phyloP scores from a whole-genome alignment of 2,797 vertebrate genomes.

The Linurgus olivaceus region DNA sequence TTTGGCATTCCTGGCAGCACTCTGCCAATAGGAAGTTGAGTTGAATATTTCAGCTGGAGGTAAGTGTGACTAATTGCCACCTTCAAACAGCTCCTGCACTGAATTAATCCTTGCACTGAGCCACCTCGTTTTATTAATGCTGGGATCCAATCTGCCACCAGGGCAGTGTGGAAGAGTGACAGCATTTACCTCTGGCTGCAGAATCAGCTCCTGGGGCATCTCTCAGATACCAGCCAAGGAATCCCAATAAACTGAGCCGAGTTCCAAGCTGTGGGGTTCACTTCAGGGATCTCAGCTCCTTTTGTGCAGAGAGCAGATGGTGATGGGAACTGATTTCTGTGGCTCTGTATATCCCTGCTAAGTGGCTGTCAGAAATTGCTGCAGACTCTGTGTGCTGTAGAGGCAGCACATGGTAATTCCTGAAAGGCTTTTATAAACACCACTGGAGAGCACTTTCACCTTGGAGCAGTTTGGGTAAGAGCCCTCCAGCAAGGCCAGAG shows the following conservation, averaged over 20 bases:
- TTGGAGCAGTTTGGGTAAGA: not conserved
- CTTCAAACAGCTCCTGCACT: conserved; percentile 50
- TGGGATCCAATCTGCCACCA: conserved; percentile 23
- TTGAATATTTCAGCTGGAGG: conserved; percentile 32
- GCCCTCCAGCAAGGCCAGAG: not conserved
- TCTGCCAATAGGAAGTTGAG: conserved; percentile 41
- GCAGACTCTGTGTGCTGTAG: not conserved
- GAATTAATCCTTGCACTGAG: conserved; percentile 58
- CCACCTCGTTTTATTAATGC: conserved; percentile 44
- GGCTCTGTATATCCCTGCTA: not conserved
- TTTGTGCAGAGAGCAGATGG: not conserved
- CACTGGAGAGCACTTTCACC: not conserved
- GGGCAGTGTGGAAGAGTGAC: not conserved
- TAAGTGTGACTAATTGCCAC: conserved; percentile 54
- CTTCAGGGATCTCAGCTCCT: not conserved
- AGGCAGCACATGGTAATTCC: not conserved
- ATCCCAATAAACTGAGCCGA: not conserved
- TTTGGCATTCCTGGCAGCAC: conserved; percentile 33
- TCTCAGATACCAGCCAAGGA: not conserved
- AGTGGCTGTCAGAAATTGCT: not conserved
- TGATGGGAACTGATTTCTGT: not conserved
- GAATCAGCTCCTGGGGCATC: not conserved
- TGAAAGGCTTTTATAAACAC: not conserved
- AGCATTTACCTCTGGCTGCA: conserved; percentile 7
- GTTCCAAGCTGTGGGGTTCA: not conserved